A percentile compares a stretch with the other conserved stretches of the same genome.
Evolutionary conservation across 2,888 invertebrate genomes (phyloP).

Genomic region (Zele albiditarsus): DNA sequence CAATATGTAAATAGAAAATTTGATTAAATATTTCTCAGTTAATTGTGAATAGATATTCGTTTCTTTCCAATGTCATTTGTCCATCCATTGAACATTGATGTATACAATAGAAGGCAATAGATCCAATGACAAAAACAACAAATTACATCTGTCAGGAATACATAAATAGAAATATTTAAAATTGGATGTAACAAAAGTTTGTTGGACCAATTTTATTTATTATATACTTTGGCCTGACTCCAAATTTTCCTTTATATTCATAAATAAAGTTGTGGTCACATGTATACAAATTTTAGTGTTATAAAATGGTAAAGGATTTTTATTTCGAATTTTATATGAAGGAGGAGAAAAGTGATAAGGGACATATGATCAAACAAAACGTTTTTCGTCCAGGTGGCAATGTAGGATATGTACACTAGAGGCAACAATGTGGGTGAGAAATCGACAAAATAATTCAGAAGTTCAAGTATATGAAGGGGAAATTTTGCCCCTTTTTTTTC

Average conservation of each 20-base stretch:
- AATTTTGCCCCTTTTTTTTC: background rate
- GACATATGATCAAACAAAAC: conserved; percentile 7
- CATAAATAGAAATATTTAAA: too few relatives aligned
- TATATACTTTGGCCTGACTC: background rate
- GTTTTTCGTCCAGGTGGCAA: background rate
- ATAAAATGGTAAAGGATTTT: background rate
- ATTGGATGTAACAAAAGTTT: too few relatives aligned
- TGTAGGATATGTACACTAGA: background rate
- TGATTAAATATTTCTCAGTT: too few relatives aligned
- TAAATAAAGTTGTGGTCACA: background rate
- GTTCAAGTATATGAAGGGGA: background rate
- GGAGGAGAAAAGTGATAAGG: background rate
- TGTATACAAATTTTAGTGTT: background rate
- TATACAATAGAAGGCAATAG: too few relatives aligned
- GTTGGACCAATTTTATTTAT: background rate
- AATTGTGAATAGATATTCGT: too few relatives aligned
- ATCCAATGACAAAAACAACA: too few relatives aligned
- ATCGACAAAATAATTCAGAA: conserved; percentile 13
- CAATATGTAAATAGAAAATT: too few relatives aligned
- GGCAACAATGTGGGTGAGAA: background rate
- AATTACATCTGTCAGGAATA: too few relatives aligned
- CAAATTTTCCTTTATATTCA: too few relatives aligned
- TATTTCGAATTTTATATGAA: background rate
- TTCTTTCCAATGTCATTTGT: too few relatives aligned
- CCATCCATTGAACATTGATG: too few relatives aligned